Percentiles rank a stretch among this genome's conserved stretches.
phyloP scores from a whole-genome alignment of 2,113 vertebrate species.

The Enhydra lutris region DNA sequence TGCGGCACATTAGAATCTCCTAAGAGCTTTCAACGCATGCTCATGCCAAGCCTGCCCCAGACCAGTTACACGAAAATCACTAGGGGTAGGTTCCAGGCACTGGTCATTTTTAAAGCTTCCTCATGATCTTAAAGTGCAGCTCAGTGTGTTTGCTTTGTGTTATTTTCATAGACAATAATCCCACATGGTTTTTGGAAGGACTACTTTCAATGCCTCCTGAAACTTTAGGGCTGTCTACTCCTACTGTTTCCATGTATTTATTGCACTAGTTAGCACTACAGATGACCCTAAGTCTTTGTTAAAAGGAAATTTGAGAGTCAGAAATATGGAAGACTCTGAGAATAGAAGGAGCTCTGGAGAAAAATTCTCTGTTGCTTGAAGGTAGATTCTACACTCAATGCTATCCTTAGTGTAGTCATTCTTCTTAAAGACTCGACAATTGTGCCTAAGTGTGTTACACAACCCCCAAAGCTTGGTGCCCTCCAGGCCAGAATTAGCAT shows the following conservation, averaged over 20 bases:
- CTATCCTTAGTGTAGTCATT: background rate
- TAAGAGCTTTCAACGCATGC: background rate
- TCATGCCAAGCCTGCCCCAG: background rate
- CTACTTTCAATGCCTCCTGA: background rate
- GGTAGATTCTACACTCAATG: background rate
- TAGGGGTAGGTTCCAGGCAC: rapidly evolving
- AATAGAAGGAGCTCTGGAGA: background rate
- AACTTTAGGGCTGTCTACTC: background rate
- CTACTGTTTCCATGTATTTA: background rate
- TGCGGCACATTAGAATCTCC: background rate
- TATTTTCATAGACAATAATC: background rate
- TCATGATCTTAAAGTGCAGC: background rate
- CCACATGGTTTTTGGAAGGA: background rate
- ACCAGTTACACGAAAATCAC: background rate
- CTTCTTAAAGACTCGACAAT: background rate
- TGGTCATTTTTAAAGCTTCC: background rate
- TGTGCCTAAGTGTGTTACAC: background rate
- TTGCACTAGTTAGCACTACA: background rate
- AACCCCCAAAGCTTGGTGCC: background rate
- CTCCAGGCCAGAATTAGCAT: background rate
- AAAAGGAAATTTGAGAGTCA: background rate
- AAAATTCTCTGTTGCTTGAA: background rate
- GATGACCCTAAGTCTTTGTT: background rate
- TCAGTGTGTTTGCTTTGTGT: background rate
- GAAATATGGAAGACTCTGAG: background rate